A percentile compares a stretch with the other conserved stretches of the same genome.
These are phyloP conservation scores for Psilopsiagon aurifrons DNA, from an alignment of 2,113 vertebrate species.

Conservation along the genomic window DNA sequence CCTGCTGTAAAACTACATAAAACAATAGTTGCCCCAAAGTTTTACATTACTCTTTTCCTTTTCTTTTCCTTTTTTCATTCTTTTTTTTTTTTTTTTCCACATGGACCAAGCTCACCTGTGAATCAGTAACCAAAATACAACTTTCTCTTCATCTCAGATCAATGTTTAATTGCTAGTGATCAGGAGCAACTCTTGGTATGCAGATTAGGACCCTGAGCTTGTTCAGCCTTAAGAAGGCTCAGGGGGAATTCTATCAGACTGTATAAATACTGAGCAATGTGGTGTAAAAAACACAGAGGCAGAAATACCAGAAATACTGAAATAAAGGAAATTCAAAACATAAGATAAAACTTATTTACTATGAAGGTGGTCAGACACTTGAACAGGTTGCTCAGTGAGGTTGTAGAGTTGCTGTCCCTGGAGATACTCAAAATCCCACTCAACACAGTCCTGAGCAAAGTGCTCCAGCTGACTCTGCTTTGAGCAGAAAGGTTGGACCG, in stretches of 20 bases:
- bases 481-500: neutral
- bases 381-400: neutral
- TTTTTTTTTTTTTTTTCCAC: neutral
- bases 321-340: neutral
- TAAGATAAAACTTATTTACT: neutral
- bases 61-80: neutral
- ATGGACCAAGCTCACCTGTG: neutral
- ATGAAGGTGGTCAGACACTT: neutral
- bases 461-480: neutral
- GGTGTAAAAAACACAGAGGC: neutral
- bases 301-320: neutral
- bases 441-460: neutral
- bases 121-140: neutral
- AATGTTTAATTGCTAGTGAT: neutral
- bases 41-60: neutral
- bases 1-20: neutral
- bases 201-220: neutral
- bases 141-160: neutral
- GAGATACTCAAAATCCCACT: neutral
- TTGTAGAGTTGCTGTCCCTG: neutral
- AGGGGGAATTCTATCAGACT: neutral
- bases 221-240: neutral
- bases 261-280: neutral
- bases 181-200: neutral
- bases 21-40: neutral